Percentiles rank a stretch among this genome's conserved stretches.
These are phyloP conservation scores for Tachuris rubrigastra DNA, from an alignment of 2,113 vertebrate species.

Conservation along the genomic window DNA sequence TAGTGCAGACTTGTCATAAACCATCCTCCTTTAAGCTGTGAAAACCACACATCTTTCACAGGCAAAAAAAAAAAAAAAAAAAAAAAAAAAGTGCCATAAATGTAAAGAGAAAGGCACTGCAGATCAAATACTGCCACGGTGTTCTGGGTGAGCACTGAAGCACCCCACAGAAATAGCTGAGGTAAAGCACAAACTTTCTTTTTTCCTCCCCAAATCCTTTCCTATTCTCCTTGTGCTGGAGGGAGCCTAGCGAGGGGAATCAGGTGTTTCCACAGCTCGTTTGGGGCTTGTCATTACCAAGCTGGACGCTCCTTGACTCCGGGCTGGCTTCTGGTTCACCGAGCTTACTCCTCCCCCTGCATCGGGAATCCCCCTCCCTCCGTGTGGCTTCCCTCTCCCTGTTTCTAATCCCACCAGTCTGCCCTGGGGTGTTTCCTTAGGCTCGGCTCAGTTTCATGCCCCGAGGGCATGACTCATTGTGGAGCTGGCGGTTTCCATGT, in stretches of 20 bases:
- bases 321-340: background rate
- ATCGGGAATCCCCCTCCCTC: background rate
- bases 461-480: conserved; percentile 24
- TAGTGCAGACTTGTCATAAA: background rate
- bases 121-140: accelerated
- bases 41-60: background rate
- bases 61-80: background rate
- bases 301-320: background rate
- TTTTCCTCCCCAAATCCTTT: background rate
- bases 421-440: background rate
- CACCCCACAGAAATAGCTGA: background rate
- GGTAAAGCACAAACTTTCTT: background rate
- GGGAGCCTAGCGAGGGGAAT: background rate
- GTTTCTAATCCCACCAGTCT: background rate
- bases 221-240: background rate
- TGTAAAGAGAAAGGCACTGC: background rate
- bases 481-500: background rate
- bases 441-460: background rate
- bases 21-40: background rate
- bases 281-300: background rate
- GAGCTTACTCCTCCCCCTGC: background rate
- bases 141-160: background rate
- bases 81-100: background rate
- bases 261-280: background rate
- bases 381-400: background rate